These are phyloP conservation scores for Periophthalmodon schlosseri DNA, from an alignment of 2,113 vertebrate species.

Conservation along the genomic window DNA sequence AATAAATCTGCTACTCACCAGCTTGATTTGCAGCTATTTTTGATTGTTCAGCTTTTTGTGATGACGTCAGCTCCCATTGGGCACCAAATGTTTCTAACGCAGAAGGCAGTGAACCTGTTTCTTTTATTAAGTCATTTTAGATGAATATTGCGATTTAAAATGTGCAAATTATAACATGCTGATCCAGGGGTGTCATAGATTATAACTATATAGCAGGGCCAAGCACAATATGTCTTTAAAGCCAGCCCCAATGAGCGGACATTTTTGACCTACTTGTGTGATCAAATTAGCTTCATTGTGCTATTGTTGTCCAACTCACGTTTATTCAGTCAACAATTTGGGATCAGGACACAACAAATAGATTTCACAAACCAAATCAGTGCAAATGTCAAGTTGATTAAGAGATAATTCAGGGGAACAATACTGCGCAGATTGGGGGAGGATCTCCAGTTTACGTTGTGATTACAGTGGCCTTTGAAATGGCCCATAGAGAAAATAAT, in stretches of 20 bases:
- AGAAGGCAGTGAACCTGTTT: no score
- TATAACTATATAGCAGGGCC: no score
- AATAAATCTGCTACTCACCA: no score
- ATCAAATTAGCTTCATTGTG: background rate
- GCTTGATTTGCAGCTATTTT: no score
- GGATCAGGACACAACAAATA: conserved; percentile 18
- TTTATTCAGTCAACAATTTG: background rate
- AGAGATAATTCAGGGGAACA: conserved; percentile 30
- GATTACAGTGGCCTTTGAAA: conserved; percentile 31
- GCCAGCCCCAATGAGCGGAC: background rate
- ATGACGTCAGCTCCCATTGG: no score
- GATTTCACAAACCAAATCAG: conserved; percentile 17
- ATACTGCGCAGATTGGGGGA: conserved; percentile 28
- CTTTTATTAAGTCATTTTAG: no score
- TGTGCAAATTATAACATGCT: no score
- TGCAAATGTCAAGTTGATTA: conserved; percentile 24
- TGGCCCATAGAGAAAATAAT: conserved; percentile 14
- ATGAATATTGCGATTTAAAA: no score
- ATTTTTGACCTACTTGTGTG: background rate
- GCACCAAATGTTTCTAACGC: no score
- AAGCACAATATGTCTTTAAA: background rate
- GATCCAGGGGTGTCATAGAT: no score
- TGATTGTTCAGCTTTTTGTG: no score
- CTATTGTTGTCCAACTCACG: background rate
- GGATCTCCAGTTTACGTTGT: conserved; percentile 16